phyloP scores from a whole-genome alignment of 2,797 vertebrate genomes.

The Micrastur ruficollis region DNA sequence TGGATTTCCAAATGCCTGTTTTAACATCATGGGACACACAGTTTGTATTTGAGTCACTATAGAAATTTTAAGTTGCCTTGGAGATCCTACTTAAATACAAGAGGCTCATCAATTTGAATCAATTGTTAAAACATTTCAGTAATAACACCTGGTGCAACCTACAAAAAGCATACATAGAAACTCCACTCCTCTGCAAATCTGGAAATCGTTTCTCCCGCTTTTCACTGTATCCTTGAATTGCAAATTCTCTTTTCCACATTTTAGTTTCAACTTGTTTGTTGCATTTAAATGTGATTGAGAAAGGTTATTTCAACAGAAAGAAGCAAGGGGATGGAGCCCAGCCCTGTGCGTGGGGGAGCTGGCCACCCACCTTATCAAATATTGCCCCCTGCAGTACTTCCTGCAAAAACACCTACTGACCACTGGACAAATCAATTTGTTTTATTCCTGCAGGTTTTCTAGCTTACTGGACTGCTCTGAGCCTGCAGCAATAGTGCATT shows the following conservation, averaged over 20 bases:
- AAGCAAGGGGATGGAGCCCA: background rate
- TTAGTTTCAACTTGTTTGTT: background rate
- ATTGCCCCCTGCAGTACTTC: constrained; percentile 76
- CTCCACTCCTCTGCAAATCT: background rate
- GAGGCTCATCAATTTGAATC: background rate
- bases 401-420: background rate
- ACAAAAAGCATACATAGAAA: background rate
- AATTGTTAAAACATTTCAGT: background rate
- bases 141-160: background rate
- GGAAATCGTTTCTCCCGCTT: background rate
- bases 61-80: background rate
- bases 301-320: background rate
- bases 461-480: background rate
- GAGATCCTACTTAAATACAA: background rate
- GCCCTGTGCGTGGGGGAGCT: background rate
- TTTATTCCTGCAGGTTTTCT: background rate
- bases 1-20: background rate
- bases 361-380: constrained; percentile 23
- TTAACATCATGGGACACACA: background rate
- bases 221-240: background rate
- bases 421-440: background rate
- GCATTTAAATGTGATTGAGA: background rate
- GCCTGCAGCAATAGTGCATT: background rate
- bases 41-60: background rate
- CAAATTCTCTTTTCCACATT: background rate